Evolutionary conservation across 2,888 invertebrate genomes (phyloP).

Genomic region (Sturmia bella): DNA sequence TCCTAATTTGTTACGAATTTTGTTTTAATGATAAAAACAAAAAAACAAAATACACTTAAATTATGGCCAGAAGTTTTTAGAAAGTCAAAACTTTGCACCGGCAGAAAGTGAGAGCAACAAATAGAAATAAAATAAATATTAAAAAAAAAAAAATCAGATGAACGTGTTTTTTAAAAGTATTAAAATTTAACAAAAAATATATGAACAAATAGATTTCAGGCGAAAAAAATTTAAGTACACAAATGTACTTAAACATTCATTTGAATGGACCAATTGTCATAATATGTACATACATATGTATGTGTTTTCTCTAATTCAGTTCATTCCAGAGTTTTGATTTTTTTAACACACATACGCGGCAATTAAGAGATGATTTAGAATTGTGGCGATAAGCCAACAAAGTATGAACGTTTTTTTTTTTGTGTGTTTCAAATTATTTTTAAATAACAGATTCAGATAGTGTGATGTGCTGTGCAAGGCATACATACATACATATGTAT

Average conservation of each 20-base stretch:
- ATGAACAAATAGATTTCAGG: slow-evolving; percentile 36
- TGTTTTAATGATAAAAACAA: slow-evolving; percentile 43
- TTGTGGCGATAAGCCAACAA: slow-evolving; percentile 32
- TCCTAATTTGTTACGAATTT: slow-evolving; percentile 20
- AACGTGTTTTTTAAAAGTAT: slow-evolving; percentile 53
- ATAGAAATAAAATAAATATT: slow-evolving; percentile 29
- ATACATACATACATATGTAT: no score
- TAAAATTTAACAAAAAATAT: slow-evolving; percentile 29
- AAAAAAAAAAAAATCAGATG: slow-evolving; percentile 46
- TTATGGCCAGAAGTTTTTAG: slow-evolving; percentile 59
- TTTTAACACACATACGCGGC: neutral
- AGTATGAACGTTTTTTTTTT: no score
- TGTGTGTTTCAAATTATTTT: no score
- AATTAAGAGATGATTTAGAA: slow-evolving; percentile 55
- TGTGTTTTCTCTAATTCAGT: slow-evolving; percentile 29
- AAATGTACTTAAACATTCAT: slow-evolving; percentile 8
- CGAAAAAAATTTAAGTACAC: neutral
- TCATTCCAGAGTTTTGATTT: slow-evolving; percentile 4
- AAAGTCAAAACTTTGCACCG: slow-evolving; percentile 49
- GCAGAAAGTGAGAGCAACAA: slow-evolving; percentile 10
- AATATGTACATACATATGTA: neutral
- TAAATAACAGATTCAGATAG: no score
- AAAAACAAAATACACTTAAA: slow-evolving; percentile 29
- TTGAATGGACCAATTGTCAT: slow-evolving; percentile 41
- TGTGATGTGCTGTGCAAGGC: no score